These are phyloP conservation scores for Theretra japonica DNA, from an alignment of 2,888 invertebrate species.

Conservation along the genomic window DNA sequence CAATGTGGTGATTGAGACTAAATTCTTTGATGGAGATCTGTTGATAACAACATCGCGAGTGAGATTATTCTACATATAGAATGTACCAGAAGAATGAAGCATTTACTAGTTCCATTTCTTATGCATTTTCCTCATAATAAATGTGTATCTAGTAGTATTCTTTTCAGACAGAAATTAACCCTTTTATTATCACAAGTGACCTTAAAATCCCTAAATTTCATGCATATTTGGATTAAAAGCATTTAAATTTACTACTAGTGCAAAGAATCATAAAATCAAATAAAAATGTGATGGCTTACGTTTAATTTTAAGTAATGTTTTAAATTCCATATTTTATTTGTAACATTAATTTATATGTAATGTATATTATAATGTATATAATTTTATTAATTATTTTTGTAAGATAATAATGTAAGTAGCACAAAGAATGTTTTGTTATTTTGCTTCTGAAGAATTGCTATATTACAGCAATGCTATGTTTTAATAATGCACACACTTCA, in stretches of 20 bases:
- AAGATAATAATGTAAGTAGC: conserved; percentile 18
- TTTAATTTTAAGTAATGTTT: conserved; percentile 4
- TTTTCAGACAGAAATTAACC: conserved; percentile 18
- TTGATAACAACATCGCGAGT: conserved; percentile 97
- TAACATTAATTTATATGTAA: conserved; percentile 23
- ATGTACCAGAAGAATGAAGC: conserved; percentile 38
- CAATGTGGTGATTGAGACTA: conserved; percentile 98
- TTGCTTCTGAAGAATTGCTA: background rate
- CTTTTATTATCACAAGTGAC: conserved; percentile 45
- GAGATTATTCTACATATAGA: conserved; percentile 96
- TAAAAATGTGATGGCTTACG: background rate
- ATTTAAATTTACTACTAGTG: background rate
- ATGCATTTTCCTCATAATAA: conserved; percentile 40
- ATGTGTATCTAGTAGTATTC: conserved; percentile 31
- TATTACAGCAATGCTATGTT: background rate
- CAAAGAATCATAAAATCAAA: background rate
- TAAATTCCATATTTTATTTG: conserved; percentile 13
- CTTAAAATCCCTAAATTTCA: conserved; percentile 38
- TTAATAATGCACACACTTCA: background rate
- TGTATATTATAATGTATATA: conserved; percentile 16
- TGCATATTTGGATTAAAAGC: conserved; percentile 8
- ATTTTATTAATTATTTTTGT: conserved; percentile 23
- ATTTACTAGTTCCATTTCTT: conserved; percentile 60
- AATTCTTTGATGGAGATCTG: conserved; percentile 97
- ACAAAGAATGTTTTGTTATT: conserved; percentile 8